Percentiles rank a stretch among this genome's conserved stretches.
Evolutionary conservation across 2,888 invertebrate genomes (phyloP).

Genomic region (Strigamia crassipes): DNA sequence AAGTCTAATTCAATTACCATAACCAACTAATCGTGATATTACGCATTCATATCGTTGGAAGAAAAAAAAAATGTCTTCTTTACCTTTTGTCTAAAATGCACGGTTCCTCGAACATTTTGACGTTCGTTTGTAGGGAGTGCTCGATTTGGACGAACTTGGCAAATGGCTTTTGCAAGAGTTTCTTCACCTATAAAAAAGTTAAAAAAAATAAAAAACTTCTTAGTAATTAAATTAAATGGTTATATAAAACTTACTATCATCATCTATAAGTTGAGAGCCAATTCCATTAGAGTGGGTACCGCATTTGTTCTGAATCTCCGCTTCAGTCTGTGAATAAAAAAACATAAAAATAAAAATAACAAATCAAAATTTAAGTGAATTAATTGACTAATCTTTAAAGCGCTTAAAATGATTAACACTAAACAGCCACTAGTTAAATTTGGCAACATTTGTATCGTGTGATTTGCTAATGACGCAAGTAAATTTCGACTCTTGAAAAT

Average conservation of each 20-base stretch:
- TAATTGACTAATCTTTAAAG: background rate
- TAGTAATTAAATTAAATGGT: background rate
- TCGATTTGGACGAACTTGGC: slow-evolving; percentile 48
- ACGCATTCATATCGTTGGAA: background rate
- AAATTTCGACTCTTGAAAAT: slow-evolving; percentile 5
- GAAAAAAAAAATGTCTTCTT: background rate
- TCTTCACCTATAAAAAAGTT: background rate
- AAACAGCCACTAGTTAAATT: slow-evolving; percentile 5
- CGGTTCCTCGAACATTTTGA: slow-evolving; percentile 45
- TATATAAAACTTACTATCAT: background rate
- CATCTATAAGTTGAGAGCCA: background rate
- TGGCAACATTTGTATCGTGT: background rate
- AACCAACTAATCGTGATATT: background rate
- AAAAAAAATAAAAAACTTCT: background rate
- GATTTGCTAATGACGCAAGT: background rate
- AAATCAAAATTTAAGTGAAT: background rate
- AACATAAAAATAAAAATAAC: background rate
- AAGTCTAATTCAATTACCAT: background rate
- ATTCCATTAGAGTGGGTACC: background rate
- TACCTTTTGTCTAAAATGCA: slow-evolving; percentile 43
- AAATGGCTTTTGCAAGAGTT: slow-evolving; percentile 42
- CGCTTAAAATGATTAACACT: background rate
- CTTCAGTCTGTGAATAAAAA: background rate
- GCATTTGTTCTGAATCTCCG: background rate
- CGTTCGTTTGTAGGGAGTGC: slow-evolving; percentile 47